Evolutionary conservation across 2,888 invertebrate genomes (phyloP).

Genomic region (Dorcus hopei): DNA sequence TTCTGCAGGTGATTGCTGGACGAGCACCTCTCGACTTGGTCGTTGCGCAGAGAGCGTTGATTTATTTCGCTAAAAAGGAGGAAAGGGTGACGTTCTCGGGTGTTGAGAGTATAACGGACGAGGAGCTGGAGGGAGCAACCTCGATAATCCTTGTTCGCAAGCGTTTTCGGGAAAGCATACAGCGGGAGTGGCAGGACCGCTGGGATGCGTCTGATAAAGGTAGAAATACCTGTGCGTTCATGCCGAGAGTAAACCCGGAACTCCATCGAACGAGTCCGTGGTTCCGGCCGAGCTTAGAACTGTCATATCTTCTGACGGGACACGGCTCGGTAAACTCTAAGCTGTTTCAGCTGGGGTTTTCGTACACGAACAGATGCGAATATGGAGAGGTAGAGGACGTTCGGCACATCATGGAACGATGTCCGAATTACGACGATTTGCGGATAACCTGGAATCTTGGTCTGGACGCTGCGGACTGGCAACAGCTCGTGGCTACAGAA

Average conservation of each 20-base stretch:
- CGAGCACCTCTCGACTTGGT: not conserved
- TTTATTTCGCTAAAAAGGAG: not conserved
- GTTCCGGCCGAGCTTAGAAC: not conserved
- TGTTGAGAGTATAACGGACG: not conserved
- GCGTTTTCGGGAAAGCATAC: not conserved
- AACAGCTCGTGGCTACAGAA: no score
- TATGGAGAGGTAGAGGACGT: not conserved
- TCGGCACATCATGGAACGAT: not conserved
- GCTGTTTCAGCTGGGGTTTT: not conserved
- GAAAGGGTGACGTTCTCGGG: not conserved
- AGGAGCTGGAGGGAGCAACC: not conserved
- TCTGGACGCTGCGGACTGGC: not conserved
- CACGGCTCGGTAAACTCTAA: not conserved
- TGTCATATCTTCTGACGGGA: not conserved
- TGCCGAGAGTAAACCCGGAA: not conserved
- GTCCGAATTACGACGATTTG: not conserved
- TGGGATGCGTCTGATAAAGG: no score
- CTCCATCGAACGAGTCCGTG: not conserved
- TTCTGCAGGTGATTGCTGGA: slow-evolving; percentile 1
- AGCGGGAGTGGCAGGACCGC: no score
- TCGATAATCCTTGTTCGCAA: no score
- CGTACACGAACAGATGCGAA: not conserved
- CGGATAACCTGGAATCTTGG: not conserved
- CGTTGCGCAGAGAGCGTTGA: not conserved
- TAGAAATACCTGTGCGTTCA: no score